Evolutionary conservation across 2,797 vertebrate species (phyloP), one percentile per base, ranked within the genome.

Genomic region (Tamandua tetradactyla): DNA sequence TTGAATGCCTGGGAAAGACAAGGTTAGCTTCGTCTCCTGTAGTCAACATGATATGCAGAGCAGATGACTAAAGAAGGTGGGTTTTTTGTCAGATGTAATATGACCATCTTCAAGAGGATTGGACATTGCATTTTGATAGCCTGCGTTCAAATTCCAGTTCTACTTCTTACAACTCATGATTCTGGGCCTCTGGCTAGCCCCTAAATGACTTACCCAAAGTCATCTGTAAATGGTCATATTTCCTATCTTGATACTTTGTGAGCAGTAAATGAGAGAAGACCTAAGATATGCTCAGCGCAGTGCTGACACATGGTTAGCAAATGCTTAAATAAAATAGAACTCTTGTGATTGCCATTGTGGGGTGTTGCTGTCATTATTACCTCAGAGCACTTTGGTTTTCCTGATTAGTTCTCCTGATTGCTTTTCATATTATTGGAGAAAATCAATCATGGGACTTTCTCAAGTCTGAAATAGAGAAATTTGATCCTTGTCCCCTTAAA

Each of bases 401-500:
- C 86, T 88, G 83, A 93, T 91, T 85, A 66, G 32, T 75, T 78
- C 59, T 78, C 88, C 91, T 78, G 37, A 92, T 90, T 78, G 84
- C 66, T 93, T 91, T 93, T 75, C 55, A 42, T 55, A 82, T 47
- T 49, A 61, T 83, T 83, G 52, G 8, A 81, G 37, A 23, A 88
- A 91, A 94, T 83, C 59, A 95, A 91, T 96, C 91, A 69, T 11
- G 37, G 55, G 82, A 37, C 47, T 27, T 79, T 93, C 86, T 88
- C 49, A 85, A n/a, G 84, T 87, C 72, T 40, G 15, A 93, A 79
- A 87, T 78, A 42, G 17, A 79, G 47, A 92, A 42, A 40, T 14
- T 44, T 52, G 32, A 30, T 83, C 52, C 40, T 74, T 87, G 47
- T 59, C 74, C 44, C 40, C 64, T 87, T 69, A 69, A 85, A 81